Percentiles rank a stretch among this genome's conserved stretches.
Conservation (phyloP, 2,888 invertebrate species). For the Mesorhabditis belari region DNA sequence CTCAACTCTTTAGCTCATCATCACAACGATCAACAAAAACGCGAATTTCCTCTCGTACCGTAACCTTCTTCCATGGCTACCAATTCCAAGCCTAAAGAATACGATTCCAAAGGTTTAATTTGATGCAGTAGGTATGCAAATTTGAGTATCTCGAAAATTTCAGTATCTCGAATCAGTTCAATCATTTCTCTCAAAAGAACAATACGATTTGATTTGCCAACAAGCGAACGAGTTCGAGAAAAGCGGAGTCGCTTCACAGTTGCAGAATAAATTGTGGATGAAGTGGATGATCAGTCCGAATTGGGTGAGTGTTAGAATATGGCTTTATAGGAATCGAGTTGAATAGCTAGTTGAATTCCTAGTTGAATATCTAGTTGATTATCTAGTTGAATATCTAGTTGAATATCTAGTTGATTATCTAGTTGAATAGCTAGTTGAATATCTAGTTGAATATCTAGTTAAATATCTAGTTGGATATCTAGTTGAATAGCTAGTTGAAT, state of each 20-base stretch:
- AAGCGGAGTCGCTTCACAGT: constrained; percentile 19
- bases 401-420: too few relatives aligned
- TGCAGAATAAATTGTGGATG: constrained; percentile 42
- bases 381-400: too few relatives aligned
- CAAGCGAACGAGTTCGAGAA: constrained; percentile 33
- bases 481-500: too few relatives aligned
- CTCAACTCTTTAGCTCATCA: constrained; percentile 13
- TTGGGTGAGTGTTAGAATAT: constrained; percentile 22
- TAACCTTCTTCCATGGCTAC: constrained; percentile 31
- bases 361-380: too few relatives aligned
- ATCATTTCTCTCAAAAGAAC: constrained; percentile 33
- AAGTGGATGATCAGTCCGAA: constrained; percentile 40
- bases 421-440: too few relatives aligned
- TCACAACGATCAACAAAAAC: constrained; percentile 17
- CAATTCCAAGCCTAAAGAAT: constrained; percentile 29
- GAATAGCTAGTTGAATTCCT: too few relatives aligned
- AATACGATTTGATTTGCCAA: constrained; percentile 18
- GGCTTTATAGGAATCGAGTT: neutral
- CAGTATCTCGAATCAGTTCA: constrained; percentile 34
- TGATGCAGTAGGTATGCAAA: neutral
- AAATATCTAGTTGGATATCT: too few relatives aligned
- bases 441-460: too few relatives aligned
- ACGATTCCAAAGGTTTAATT: constrained; percentile 18
- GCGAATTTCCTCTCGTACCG: constrained; percentile 34
- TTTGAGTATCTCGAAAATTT: neutral